Evolutionary conservation across 2,113 vertebrate genomes (phyloP).

Genomic region (Mus musculus): DNA sequence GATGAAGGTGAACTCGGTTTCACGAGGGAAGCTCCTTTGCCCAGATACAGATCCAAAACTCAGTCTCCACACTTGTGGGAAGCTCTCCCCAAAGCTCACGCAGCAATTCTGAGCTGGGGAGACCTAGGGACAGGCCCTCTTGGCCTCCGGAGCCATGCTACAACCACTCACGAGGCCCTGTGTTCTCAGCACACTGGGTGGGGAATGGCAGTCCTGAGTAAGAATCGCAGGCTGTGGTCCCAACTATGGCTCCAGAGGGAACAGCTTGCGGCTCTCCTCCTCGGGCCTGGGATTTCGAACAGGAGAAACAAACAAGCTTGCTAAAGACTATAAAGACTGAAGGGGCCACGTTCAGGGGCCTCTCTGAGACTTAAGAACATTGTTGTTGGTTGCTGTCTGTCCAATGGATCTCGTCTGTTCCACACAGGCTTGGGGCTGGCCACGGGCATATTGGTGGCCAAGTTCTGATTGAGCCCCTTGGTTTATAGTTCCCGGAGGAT

Average conservation of each 20-base stretch:
- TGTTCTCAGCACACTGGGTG: rapidly evolving
- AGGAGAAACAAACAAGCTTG: background rate
- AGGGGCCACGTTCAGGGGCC: background rate
- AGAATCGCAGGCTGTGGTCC: background rate
- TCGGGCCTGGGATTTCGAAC: background rate
- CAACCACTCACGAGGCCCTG: background rate
- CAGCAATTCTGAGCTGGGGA: background rate
- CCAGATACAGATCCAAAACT: background rate
- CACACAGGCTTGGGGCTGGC: background rate
- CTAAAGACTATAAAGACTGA: background rate
- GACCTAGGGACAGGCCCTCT: background rate
- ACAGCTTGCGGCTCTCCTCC: background rate
- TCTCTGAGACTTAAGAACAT: background rate
- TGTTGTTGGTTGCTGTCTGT: background rate
- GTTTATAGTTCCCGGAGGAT: rapidly evolving
- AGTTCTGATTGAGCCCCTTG: background rate
- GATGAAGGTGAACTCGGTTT: background rate
- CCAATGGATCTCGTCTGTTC: background rate
- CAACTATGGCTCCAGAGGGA: background rate
- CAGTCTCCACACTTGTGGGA: background rate
- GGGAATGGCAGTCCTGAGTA: background rate
- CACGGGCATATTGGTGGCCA: background rate
- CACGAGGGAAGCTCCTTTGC: background rate
- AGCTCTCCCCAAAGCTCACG: background rate
- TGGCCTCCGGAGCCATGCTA: background rate